These are phyloP conservation scores for Hiodon tergisus DNA, from an alignment of 2,113 vertebrate genomes.

Conservation along the genomic window DNA sequence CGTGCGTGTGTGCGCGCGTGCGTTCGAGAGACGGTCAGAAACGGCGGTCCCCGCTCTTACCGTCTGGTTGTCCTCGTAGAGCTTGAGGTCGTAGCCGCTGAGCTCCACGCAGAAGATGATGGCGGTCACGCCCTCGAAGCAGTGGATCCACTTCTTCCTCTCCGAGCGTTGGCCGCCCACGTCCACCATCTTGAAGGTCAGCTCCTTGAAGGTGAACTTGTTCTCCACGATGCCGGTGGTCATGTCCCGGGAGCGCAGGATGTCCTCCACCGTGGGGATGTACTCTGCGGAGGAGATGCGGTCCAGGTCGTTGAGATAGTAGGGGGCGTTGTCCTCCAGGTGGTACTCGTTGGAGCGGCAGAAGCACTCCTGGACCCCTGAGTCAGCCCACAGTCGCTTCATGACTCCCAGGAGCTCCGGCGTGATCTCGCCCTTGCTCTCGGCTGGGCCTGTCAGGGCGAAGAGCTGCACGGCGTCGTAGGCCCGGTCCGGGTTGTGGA, in stretches of 20 bases:
- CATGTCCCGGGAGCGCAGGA: slow-evolving; percentile 97
- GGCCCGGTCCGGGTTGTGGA: slow-evolving; percentile 91
- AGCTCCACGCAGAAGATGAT: slow-evolving; percentile 99
- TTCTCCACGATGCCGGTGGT: slow-evolving; percentile 99
- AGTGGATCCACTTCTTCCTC: slow-evolving; percentile 99
- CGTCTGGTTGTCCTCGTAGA: slow-evolving; percentile 98
- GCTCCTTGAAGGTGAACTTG: slow-evolving; percentile 99
- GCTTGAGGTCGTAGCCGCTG: slow-evolving; percentile 96
- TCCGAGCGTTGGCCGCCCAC: slow-evolving; percentile 96
- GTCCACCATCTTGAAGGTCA: slow-evolving; percentile 99
- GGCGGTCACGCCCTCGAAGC: slow-evolving; percentile 97
- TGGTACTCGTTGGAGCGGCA: slow-evolving; percentile 96
- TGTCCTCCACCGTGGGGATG: slow-evolving; percentile 96
- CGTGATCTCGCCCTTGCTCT: slow-evolving; percentile 97
- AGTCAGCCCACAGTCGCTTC: slow-evolving; percentile 91
- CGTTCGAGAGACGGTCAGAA: neutral
- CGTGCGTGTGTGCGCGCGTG: too few relatives aligned
- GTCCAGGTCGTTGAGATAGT: slow-evolving; percentile 96
- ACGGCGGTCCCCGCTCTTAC: slow-evolving; percentile 56
- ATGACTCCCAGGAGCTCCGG: slow-evolving; percentile 90
- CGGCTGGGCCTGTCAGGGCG: slow-evolving; percentile 88
- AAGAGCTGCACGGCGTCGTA: slow-evolving; percentile 97
- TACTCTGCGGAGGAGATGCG: slow-evolving; percentile 88
- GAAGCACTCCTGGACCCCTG: slow-evolving; percentile 93
- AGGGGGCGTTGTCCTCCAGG: slow-evolving; percentile 95